These are phyloP conservation scores for Channallabes apus DNA, from an alignment of 2,797 vertebrate genomes.

Conservation along the genomic window DNA sequence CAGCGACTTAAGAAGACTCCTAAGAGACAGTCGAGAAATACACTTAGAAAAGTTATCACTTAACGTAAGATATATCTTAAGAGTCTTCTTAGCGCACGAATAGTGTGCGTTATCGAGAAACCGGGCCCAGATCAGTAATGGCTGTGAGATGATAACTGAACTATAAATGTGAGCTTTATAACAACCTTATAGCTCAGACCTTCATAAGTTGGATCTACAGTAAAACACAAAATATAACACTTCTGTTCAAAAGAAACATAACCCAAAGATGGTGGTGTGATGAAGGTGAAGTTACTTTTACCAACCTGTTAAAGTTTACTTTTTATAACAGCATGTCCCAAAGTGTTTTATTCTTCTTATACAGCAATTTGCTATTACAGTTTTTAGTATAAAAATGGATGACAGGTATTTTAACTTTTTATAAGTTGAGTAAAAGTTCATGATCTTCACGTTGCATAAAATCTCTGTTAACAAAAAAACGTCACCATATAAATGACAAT, in stretches of 20 bases:
- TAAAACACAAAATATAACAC: background rate
- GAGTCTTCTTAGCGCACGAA: too few relatives aligned
- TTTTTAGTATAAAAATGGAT: too few relatives aligned
- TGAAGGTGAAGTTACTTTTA: background rate
- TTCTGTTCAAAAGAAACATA: background rate
- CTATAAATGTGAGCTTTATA: background rate
- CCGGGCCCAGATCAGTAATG: background rate
- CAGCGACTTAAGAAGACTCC: too few relatives aligned
- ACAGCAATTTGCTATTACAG: background rate
- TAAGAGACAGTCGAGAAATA: too few relatives aligned
- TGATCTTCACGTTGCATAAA: too few relatives aligned
- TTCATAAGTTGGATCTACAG: background rate
- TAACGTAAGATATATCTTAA: too few relatives aligned
- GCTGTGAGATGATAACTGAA: background rate
- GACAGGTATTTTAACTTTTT: too few relatives aligned
- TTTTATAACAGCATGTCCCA: background rate
- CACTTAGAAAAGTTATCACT: too few relatives aligned
- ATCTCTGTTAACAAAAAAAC: too few relatives aligned
- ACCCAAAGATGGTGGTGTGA: background rate
- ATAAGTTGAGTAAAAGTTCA: too few relatives aligned
- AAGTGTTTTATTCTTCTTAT: background rate
- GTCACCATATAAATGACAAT: too few relatives aligned
- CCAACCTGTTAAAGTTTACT: background rate
- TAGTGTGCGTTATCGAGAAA: too few relatives aligned
- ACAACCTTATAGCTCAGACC: background rate